Base-by-base conservation (phyloP, 1,140 invertebrate genomes). In the Drosophila ambigua region DNA sequence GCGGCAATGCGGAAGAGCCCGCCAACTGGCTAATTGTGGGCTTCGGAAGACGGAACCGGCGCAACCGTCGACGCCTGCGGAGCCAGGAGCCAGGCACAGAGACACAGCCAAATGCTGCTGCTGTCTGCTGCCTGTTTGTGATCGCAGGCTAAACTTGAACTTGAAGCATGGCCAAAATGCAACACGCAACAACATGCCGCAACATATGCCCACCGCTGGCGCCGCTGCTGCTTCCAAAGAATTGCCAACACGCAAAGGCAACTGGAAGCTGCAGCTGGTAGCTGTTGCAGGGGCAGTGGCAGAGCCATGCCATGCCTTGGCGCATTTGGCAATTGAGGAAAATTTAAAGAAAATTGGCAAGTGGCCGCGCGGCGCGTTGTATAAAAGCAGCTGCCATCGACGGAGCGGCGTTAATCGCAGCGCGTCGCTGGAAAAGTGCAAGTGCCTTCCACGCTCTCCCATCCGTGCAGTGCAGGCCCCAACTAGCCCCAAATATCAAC, bases 31-130 rank as follows among this genome's bases (percentile, higher is more conserved):
- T 79, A 82, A 82, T 82, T 65, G 74, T 77, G 72, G 60, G 54
- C 48, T 87, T 87, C 65, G 82, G 82, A 85, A 78, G 83, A 87
- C 82, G 82, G 82, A 87, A 85, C 65, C 16, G 16, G 0, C 16
- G 16, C 16, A 16, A 1, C 16, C 59, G 45, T 64, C 54, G 9
- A 7, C 11, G 15, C 31, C 31, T 35, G 9, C 35, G 9, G 35
- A 39, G 35, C 35, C 35, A 39, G 35, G 35, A 39, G 35, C 11
- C 35, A 39, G 35, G 35, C 35, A 35, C 31, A 35, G 31, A 35
- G 31, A 11, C 31, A 35, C 31, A 35, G 31, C 31, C 31, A 35
- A 35, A 35, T 35, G 31, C 0, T 35, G 31, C 31, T 11, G 31
- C 31, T 11, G 16, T 1, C 16, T 35, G 31, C 31, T 35, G 9